Evolutionary conservation across 2,888 invertebrate species (phyloP).

Genomic region (Gasteruption jaculator): DNA sequence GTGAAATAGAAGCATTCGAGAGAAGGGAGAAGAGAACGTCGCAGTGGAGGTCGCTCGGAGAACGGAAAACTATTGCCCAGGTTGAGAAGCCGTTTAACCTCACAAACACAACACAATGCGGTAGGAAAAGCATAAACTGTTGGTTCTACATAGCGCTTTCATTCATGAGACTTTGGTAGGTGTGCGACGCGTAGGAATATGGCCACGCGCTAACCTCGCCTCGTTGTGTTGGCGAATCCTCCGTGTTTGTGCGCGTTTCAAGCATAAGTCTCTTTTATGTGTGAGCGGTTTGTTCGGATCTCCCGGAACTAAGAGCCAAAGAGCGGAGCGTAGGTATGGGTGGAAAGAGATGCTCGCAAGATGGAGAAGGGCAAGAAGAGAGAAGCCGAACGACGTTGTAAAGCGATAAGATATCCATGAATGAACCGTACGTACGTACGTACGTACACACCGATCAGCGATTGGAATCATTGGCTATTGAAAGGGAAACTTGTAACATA

Average conservation of each 20-base stretch:
- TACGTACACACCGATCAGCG: conserved; percentile 27
- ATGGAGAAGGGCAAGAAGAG: too few species aligned
- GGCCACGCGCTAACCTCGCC: conserved; percentile 19
- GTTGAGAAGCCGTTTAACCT: conserved; percentile 39
- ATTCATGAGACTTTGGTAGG: conserved; percentile 39
- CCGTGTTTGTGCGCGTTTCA: background rate
- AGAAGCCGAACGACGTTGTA: conserved; percentile 22
- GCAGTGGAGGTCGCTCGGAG: conserved; percentile 24
- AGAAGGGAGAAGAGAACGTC: conserved; percentile 9
- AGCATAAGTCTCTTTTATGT: too few species aligned
- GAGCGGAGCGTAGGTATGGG: too few species aligned
- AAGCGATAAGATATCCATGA: conserved; percentile 36
- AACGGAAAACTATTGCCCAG: conserved; percentile 47
- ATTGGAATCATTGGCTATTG: conserved; percentile 35
- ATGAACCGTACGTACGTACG: conserved; percentile 24
- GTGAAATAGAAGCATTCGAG: too few species aligned
- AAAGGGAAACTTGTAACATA: conserved; percentile 35
- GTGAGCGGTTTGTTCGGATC: too few species aligned
- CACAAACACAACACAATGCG: conserved; percentile 29
- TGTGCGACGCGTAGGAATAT: conserved; percentile 27
- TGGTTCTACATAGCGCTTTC: conserved; percentile 32
- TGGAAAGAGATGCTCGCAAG: too few species aligned
- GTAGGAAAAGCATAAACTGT: conserved; percentile 39
- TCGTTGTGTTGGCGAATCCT: background rate
- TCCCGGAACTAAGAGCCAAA: too few species aligned